Evolutionary conservation across 2,113 vertebrate species (phyloP), one percentile per base, ranked within the genome.

Genomic region (Cygnus atratus): DNA sequence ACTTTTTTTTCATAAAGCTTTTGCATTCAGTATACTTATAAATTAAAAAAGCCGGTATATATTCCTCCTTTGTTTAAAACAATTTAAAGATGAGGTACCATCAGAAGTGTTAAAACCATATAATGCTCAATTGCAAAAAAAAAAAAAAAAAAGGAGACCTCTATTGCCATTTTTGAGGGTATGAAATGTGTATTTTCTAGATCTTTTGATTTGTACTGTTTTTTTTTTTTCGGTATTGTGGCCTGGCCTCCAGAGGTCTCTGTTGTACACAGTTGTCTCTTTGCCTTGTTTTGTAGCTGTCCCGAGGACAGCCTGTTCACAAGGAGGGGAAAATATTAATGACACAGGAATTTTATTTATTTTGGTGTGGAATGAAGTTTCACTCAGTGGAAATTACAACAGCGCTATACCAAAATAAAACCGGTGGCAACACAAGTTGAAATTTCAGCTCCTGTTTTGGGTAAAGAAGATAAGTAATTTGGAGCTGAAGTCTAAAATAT

Each of bases 221-320:
- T 29, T 74, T 35, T 17, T 17, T 29, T 78, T 31, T 43, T 31
- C 26, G 66, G 71, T 58, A 21, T 13, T 71, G 37, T 62, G 39
- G 9, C 37, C 9, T 52, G n/a, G 20, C 93, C 96, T 93, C n/a
- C 62, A 90, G 97, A 81, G 95, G 96, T 96, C 97, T 68, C 91
- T 97, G 87, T 94, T 94, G 91, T 20, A 84, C n/a, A 41, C 55
- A n/a, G 50, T 84, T 3, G 6, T 75, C 62, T 88, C 55, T 15
- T 43, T 0, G 2, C 43, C 71, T 90, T 82, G 88, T 87, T 97
- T 88, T 94, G 63, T 55, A 81, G 82, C 24, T 35, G 10, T 46
- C 2, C 1, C 1, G 3, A 91, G 37, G 44, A 80, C 93, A 67
- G 71, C 0, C 10, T 76, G 77, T 96, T 94, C 83, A 1, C 76